Evolutionary conservation across 2,888 invertebrate species (phyloP).

Genomic region (Mythimna lalbum): DNA sequence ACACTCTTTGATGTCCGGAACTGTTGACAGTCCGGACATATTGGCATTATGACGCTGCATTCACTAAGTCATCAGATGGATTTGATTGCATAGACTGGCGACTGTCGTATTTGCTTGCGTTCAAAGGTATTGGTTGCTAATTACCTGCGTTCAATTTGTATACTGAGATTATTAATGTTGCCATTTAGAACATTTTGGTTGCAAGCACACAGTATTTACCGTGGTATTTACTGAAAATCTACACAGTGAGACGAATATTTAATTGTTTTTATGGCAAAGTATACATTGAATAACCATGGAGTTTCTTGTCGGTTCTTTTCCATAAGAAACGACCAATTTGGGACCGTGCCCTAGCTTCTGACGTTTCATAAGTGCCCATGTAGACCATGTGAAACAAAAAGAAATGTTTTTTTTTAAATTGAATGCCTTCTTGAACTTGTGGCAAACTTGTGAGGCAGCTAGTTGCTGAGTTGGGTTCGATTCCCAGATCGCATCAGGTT

Average conservation of each 20-base stretch:
- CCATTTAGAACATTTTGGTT: conserved; percentile 1
- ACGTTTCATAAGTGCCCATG: no score
- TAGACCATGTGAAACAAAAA: no score
- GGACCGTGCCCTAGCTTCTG: no score
- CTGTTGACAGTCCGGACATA: conserved; percentile 45
- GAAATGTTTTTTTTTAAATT: no score
- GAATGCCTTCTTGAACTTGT: background rate
- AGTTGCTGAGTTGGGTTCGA: background rate
- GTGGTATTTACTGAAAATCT: no score
- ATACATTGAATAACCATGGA: no score
- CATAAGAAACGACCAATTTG: no score
- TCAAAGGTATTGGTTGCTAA: background rate
- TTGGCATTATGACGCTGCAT: conserved; percentile 35
- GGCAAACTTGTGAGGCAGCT: background rate
- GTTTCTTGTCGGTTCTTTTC: no score
- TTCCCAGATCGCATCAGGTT: no score
- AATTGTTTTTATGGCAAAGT: no score
- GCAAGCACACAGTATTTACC: background rate
- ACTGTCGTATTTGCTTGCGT: background rate
- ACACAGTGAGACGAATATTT: no score
- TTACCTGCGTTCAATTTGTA: conserved; percentile 8
- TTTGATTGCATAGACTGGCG: conserved; percentile 37
- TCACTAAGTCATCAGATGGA: conserved; percentile 14
- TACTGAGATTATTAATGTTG: conserved; percentile 13
- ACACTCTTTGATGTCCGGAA: conserved; percentile 46